These are phyloP conservation scores for Bibio marci DNA, from an alignment of 2,888 invertebrate genomes.

Conservation along the genomic window DNA sequence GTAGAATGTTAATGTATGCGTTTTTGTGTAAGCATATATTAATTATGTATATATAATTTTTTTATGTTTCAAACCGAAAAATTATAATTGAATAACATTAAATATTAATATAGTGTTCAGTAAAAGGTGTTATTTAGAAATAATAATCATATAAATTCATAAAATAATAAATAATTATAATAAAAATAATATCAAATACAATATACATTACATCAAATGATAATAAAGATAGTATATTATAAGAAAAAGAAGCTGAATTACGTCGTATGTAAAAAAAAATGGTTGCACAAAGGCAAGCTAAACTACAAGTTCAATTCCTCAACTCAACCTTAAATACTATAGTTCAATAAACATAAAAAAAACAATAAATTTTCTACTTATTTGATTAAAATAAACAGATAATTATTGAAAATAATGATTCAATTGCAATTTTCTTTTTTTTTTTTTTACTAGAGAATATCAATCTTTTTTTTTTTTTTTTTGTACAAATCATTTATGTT, in stretches of 20 bases:
- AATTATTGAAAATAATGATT: no score
- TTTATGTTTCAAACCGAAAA: background rate
- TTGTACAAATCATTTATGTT: no score
- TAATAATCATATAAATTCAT: slow-evolving; percentile 5
- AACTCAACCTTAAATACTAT: slow-evolving; percentile 14
- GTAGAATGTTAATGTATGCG: slow-evolving; percentile 84
- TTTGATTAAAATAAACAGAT: no score
- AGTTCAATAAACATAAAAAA: no score
- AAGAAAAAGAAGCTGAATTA: slow-evolving; percentile 84
- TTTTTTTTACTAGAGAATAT: no score
- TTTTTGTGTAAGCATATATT: no score
- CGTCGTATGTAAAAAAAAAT: slow-evolving; percentile 93
- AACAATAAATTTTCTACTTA: no score
- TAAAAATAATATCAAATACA: slow-evolving; percentile 3
- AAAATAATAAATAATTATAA: slow-evolving; percentile 11
- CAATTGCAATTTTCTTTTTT: no score
- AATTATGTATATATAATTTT: no score
- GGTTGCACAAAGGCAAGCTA: slow-evolving; percentile 89
- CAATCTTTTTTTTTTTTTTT: no score
- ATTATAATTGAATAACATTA: background rate
- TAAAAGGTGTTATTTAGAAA: slow-evolving; percentile 56
- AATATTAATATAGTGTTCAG: slow-evolving; percentile 42
- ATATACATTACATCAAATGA: slow-evolving; percentile 17
- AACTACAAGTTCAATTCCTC: no score
- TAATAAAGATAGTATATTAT: slow-evolving; percentile 69